Evolutionary conservation across 2,113 vertebrate species (phyloP).

Genomic region (Gadus chalcogrammus): DNA sequence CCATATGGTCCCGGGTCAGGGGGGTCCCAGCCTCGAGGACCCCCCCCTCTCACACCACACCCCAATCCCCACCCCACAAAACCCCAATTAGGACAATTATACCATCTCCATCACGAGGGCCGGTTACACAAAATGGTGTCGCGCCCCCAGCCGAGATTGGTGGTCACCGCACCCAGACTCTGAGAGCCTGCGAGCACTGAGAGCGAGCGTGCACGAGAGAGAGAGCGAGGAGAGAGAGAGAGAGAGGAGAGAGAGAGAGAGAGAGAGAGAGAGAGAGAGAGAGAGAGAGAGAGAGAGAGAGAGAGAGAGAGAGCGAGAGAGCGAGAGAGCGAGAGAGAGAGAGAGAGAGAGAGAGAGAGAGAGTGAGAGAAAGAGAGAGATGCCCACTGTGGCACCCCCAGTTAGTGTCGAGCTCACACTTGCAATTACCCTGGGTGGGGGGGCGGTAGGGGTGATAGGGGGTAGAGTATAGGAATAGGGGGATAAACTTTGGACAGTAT

Average conservation of each 20-base stretch:
- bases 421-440: conserved; percentile 72
- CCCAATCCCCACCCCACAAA: conserved; percentile 44
- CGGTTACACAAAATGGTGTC: conserved; percentile 85
- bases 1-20: conserved; percentile 92
- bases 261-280: too few relatives aligned
- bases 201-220: too few relatives aligned
- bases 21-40: conserved; percentile 73
- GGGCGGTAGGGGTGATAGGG: conserved; percentile 11
- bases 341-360: too few relatives aligned
- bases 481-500: background rate
- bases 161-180: conserved; percentile 80
- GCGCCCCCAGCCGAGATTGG: conserved; percentile 78
- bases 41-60: conserved; percentile 69
- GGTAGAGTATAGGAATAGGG: conserved; percentile 7
- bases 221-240: too few relatives aligned
- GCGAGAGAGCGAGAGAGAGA: conserved; percentile 13
- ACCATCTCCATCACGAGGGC: conserved; percentile 85
- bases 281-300: too few relatives aligned
- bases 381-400: conserved; percentile 65
- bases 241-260: too few relatives aligned
- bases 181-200: conserved; percentile 40
- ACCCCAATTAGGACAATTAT: conserved; percentile 95
- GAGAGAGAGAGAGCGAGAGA: too few relatives aligned
- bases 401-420: conserved; percentile 63
- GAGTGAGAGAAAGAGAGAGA: conserved; percentile 71